Conservation (phyloP, 2,113 vertebrate genomes). For the Misgurnus anguillicaudatus region DNA sequence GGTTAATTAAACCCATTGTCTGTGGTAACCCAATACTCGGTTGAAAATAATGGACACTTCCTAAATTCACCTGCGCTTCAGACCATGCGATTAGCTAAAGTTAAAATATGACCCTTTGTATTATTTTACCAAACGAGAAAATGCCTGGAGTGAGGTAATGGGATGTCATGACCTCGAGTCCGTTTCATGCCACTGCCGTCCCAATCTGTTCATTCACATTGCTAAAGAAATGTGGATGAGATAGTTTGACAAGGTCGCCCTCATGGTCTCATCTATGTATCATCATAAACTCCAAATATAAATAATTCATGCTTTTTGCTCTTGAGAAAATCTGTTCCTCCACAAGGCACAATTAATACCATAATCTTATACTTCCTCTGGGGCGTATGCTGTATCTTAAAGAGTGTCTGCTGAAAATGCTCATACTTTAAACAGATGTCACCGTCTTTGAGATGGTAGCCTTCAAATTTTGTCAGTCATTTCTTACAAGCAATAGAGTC, state of each 20-base stretch:
- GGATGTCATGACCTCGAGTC: conserved; percentile 23
- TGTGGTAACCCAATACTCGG: too few relatives aligned
- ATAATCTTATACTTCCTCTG: conserved; percentile 30
- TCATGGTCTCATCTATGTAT: conserved; percentile 46
- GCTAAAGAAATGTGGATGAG: conserved; percentile 23
- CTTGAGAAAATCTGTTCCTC: conserved; percentile 39
- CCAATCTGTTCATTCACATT: conserved; percentile 34
- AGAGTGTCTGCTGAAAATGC: neutral
- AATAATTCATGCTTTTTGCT: conserved; percentile 48
- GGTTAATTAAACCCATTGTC: too few relatives aligned
- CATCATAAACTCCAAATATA: conserved; percentile 44
- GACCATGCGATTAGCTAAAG: too few relatives aligned
- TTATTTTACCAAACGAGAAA: neutral
- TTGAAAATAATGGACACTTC: too few relatives aligned
- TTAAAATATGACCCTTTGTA: too few relatives aligned
- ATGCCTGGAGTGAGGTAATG: neutral
- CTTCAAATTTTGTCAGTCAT: neutral
- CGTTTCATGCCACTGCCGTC: neutral
- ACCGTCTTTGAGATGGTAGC: neutral
- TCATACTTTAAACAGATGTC: neutral
- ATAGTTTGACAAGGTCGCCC: conserved; percentile 45
- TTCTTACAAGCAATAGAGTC: too few relatives aligned
- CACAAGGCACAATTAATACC: conserved; percentile 31
- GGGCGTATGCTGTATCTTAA: conserved; percentile 14
- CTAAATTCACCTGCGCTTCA: too few relatives aligned